phyloP scores from a whole-genome alignment of 2,113 vertebrate species.

The Cyprinodon brontotheroides region DNA sequence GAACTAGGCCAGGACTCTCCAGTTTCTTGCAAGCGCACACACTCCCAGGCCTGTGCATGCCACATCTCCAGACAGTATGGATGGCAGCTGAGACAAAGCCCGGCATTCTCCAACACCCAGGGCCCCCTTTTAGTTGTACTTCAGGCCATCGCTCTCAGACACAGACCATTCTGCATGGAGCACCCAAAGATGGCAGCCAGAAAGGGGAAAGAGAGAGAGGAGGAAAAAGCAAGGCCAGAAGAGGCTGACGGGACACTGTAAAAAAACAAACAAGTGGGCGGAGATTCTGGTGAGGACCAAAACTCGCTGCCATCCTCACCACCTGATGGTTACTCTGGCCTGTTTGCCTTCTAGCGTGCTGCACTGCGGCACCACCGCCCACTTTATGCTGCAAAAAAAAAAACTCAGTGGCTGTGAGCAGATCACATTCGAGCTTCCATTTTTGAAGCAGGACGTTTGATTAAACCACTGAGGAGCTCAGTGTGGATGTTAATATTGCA shows the following conservation, averaged over 20 bases:
- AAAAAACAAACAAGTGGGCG: constrained; percentile 54
- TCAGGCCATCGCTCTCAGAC: constrained; percentile 77
- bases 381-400: constrained; percentile 18
- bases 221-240: constrained; percentile 51
- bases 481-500: background rate
- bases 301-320: constrained; percentile 26
- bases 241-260: constrained; percentile 28
- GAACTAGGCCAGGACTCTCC: constrained; percentile 42
- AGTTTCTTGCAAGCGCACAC: constrained; percentile 77
- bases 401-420: background rate
- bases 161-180: constrained; percentile 69
- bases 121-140: constrained; percentile 76
- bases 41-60: constrained; percentile 62
- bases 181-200: constrained; percentile 59
- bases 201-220: constrained; percentile 39
- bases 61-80: constrained; percentile 75
- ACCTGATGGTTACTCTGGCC: constrained; percentile 39
- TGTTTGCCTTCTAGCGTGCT: constrained; percentile 35
- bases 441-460: constrained; percentile 4
- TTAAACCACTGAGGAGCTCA: background rate
- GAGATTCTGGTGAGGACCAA: constrained; percentile 53
- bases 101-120: constrained; percentile 67
- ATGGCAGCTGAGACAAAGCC: constrained; percentile 80
- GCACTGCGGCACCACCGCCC: constrained; percentile 72
- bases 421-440: constrained; percentile 4